phyloP scores from a whole-genome alignment of 2,797 vertebrate genomes.

The Sciurus carolinensis region DNA sequence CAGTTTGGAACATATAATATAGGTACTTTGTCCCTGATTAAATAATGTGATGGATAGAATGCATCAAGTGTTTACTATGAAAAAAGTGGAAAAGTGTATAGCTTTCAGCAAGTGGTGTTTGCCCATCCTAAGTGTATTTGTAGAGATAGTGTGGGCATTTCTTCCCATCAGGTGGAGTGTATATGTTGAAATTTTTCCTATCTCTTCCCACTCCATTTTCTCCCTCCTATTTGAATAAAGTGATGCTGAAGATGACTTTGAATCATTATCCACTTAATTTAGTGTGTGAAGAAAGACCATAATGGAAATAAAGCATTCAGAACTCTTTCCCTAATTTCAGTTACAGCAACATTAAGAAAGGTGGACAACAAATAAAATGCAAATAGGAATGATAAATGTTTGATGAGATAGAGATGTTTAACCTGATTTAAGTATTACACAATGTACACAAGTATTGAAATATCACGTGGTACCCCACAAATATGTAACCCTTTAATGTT shows the following conservation, averaged over 20 bases:
- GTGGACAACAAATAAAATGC: slow-evolving; percentile 48
- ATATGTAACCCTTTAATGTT: background rate
- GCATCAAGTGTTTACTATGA: slow-evolving; percentile 73
- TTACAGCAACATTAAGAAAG: slow-evolving; percentile 38
- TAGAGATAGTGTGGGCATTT: slow-evolving; percentile 77
- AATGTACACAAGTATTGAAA: background rate
- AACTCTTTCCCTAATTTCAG: slow-evolving; percentile 44
- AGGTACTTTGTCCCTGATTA: slow-evolving; percentile 80
- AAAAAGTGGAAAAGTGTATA: slow-evolving; percentile 81
- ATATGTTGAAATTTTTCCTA: slow-evolving; percentile 75
- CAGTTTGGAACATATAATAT: slow-evolving; percentile 84
- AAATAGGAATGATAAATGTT: background rate
- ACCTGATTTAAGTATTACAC: background rate
- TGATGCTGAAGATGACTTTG: slow-evolving; percentile 70
- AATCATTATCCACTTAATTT: slow-evolving; percentile 72
- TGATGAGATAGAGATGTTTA: background rate
- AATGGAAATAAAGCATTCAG: slow-evolving; percentile 60
- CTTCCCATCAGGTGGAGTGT: slow-evolving; percentile 82
- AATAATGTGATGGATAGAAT: slow-evolving; percentile 83
- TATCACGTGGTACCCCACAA: background rate
- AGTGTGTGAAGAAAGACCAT: slow-evolving; percentile 53
- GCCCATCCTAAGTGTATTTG: slow-evolving; percentile 84
- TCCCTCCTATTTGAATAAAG: slow-evolving; percentile 72
- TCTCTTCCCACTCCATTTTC: slow-evolving; percentile 44
- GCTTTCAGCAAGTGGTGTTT: slow-evolving; percentile 83